Evolutionary conservation across 2,888 invertebrate species (phyloP), one percentile per base, ranked within the genome.

Genomic region (Torymus auratus): DNA sequence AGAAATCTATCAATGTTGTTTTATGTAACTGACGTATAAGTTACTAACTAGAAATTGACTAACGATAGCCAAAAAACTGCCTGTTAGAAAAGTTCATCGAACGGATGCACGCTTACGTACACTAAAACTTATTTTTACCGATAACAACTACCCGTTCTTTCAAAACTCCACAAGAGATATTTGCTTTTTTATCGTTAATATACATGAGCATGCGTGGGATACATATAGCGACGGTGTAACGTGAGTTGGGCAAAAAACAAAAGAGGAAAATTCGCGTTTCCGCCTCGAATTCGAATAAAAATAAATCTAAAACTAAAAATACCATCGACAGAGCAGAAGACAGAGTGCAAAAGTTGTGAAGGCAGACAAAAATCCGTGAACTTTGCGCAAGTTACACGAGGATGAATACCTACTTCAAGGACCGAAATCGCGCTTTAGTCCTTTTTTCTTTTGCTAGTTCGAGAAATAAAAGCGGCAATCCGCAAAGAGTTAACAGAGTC

Each of bases 291-390:
- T 41, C 41, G 7, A 13, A 50, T 10, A 52, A 28, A 62, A 53
- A 62, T 5, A 50, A 41, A n/a, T n/a, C 12, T 41, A 64, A 10
- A 7, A 17, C 17, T 64, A 67, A 67, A 67, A 55, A 0, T 3
- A 28, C 68, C 10, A 13, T 4, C 52, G 60, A 67, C 71, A 71
- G 71, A 41, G 61, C 50, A 28, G 56, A 70, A 53, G 20, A 60
- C 70, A 69, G 75, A 77, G 81, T 65, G 61, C 74, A 82, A 85
- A 85, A 84, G 84, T 85, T 85, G 85, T 81, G 78, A 84, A 84
- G 82, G 83, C 85, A 85, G 84, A 84, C 84, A 84, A 84, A 84
- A 84, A 72, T 67, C 17, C 10, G 50, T 14, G 41, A 10, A 41
- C 41, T 41, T 41, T 41, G 5, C 41, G 5, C 41, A 41, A 41